Percentiles rank a stretch among this genome's conserved stretches.
These are phyloP conservation scores for Leptosomus discolor DNA, from an alignment of 2,113 vertebrate species.

Conservation along the genomic window DNA sequence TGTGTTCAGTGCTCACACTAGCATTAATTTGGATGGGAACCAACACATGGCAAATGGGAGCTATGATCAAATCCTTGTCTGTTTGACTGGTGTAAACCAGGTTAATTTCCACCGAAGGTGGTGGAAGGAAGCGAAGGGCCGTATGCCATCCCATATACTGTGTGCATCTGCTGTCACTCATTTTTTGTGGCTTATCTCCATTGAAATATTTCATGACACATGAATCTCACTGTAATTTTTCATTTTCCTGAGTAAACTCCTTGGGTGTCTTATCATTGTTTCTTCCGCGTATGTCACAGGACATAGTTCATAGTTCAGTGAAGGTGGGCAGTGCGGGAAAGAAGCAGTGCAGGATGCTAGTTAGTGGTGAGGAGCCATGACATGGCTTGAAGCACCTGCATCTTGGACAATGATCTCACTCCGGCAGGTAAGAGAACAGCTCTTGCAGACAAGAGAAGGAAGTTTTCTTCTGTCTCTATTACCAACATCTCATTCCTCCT, in stretches of 20 bases:
- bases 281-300: background rate
- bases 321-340: background rate
- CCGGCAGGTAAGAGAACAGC: background rate
- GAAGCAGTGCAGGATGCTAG: background rate
- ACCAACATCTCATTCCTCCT: background rate
- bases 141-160: accelerated
- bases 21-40: background rate
- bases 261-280: background rate
- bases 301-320: background rate
- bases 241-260: background rate
- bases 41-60: background rate
- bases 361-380: background rate
- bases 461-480: background rate
- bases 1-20: background rate
- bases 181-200: background rate
- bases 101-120: background rate
- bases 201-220: background rate
- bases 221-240: background rate
- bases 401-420: background rate
- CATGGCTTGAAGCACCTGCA: background rate
- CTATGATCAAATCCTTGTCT: background rate
- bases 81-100: background rate
- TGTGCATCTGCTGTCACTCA: background rate
- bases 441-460: background rate
- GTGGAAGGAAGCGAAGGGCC: background rate